Percentiles rank a stretch among this genome's conserved stretches.
Conservation (phyloP, 1,140 invertebrate genomes). For the Neocloeon triangulifer region DNA sequence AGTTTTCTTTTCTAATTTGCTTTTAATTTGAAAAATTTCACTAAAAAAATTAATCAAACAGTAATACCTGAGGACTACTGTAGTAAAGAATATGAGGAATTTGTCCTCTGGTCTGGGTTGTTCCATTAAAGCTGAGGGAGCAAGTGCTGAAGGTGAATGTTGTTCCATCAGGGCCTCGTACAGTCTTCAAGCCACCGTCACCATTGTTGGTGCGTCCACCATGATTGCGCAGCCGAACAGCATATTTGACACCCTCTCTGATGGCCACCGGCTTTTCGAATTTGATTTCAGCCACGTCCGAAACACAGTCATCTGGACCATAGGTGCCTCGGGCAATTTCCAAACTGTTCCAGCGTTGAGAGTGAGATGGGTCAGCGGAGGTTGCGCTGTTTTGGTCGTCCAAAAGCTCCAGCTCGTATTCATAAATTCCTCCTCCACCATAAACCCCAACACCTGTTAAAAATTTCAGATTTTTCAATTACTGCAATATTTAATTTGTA, state of each 20-base stretch:
- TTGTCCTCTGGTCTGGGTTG: conserved; percentile 80
- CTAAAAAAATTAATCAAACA: no score
- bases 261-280: conserved; percentile 72
- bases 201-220: conserved; percentile 85
- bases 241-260: conserved; percentile 70
- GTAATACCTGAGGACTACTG: conserved; percentile 25
- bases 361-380: conserved; percentile 23
- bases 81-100: conserved; percentile 87
- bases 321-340: conserved; percentile 47
- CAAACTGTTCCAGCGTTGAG: conserved; percentile 48
- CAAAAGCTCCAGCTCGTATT: conserved; percentile 78
- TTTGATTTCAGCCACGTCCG: conserved; percentile 59
- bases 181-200: conserved; percentile 62
- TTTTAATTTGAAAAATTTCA: neutral
- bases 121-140: conserved; percentile 84
- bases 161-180: conserved; percentile 81
- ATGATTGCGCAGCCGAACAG: conserved; percentile 66
- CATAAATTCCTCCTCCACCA: conserved; percentile 62
- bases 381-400: conserved; percentile 34
- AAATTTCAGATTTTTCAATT: no score
- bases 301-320: conserved; percentile 49
- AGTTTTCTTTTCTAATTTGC: no score
- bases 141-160: conserved; percentile 81
- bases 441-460: conserved; percentile 70
- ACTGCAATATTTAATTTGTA: no score